Evolutionary conservation across 2,113 vertebrate genomes (phyloP).

Genomic region (Vulpes ferrilata): DNA sequence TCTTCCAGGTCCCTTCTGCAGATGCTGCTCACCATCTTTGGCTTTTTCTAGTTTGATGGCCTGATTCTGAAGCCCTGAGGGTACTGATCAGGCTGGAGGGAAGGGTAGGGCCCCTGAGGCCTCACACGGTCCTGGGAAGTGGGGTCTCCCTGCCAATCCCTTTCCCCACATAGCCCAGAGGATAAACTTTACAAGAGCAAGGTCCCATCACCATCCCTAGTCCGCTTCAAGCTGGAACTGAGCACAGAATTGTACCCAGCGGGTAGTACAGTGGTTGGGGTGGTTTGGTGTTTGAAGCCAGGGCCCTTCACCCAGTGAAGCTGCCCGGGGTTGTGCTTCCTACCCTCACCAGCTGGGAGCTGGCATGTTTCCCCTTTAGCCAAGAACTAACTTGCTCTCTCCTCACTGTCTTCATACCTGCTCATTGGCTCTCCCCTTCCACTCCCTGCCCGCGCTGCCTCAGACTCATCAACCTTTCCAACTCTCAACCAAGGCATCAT

Average conservation of each 20-base stretch:
- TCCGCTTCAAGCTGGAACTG: not conserved
- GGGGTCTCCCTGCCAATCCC: not conserved
- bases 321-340: not conserved
- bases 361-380: not conserved
- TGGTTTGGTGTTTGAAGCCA: not conserved
- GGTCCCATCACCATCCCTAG: not conserved
- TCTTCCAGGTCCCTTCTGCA: conserved; percentile 3
- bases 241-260: not conserved
- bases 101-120: not conserved
- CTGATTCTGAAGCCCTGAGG: not conserved
- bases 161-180: not conserved
- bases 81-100: not conserved
- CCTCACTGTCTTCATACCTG: not conserved
- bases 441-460: not conserved
- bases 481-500: not conserved
- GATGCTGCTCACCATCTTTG: not conserved
- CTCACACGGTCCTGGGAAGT: not conserved
- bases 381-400: not conserved
- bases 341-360: not conserved
- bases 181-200: not conserved
- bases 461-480: not conserved
- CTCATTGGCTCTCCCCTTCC: not conserved
- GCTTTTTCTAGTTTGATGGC: not conserved
- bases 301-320: not conserved
- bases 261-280: not conserved